Evolutionary conservation across 1,140 invertebrate genomes (phyloP).

Genomic region (Nixonia krombeini): DNA sequence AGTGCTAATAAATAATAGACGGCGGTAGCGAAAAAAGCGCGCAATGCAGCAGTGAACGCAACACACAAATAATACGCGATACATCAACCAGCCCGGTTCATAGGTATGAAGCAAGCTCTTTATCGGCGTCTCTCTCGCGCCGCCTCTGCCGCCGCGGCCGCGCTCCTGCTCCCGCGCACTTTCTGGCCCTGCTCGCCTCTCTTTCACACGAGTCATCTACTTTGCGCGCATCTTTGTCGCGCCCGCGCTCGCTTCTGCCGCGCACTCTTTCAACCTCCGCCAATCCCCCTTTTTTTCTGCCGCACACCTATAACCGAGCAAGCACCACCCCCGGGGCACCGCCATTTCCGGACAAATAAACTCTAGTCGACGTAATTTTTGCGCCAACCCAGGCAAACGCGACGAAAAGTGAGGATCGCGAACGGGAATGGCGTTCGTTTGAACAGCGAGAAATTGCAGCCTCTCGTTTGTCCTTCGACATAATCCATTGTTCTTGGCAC

Average conservation of each 20-base stretch:
- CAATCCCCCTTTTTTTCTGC: constrained; percentile 65
- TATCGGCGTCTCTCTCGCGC: constrained; percentile 46
- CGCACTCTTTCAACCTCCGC: constrained; percentile 42
- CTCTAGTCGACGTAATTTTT: constrained; percentile 73
- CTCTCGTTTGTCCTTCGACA: constrained; percentile 29
- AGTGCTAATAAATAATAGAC: constrained; percentile 74
- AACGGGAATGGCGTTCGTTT: constrained; percentile 39
- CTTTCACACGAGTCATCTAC: constrained; percentile 53
- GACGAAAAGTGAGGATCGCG: constrained; percentile 66
- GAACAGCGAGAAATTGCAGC: constrained; percentile 45
- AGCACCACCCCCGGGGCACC: constrained; percentile 69
- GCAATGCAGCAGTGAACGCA: constrained; percentile 71
- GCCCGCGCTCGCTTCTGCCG: constrained; percentile 21
- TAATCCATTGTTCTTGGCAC: constrained; percentile 42
- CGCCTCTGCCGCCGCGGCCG: constrained; percentile 28
- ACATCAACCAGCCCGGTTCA: constrained; percentile 67
- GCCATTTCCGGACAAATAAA: constrained; percentile 73
- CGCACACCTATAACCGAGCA: constrained; percentile 66
- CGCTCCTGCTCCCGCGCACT: constrained; percentile 48
- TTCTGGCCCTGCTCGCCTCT: constrained; percentile 39
- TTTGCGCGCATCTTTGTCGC: constrained; percentile 43
- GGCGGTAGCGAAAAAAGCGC: constrained; percentile 72
- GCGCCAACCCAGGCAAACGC: constrained; percentile 63
- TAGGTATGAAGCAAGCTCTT: constrained; percentile 60
- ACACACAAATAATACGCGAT: constrained; percentile 73